Percentiles rank a stretch among this genome's conserved stretches.
phyloP scores from a whole-genome alignment of 2,113 vertebrate genomes.

The Alligator mississippiensis region DNA sequence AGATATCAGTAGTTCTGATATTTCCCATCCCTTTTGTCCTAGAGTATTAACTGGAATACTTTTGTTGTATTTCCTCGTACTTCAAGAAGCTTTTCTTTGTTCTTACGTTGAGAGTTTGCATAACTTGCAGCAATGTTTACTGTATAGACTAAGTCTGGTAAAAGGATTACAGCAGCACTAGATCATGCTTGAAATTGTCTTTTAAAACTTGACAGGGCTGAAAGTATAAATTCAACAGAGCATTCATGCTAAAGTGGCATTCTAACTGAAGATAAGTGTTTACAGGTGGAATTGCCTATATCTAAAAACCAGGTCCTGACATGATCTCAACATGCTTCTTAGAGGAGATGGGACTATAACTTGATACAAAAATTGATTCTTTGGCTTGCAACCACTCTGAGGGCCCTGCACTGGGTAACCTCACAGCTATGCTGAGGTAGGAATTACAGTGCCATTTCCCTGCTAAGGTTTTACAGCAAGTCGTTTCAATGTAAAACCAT shows the following conservation, averaged over 20 bases:
- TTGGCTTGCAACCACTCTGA: background rate
- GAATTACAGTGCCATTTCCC: background rate
- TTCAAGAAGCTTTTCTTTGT: background rate
- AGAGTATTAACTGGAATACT: background rate
- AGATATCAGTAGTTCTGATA: background rate
- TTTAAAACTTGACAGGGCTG: constrained; percentile 1
- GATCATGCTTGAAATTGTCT: background rate
- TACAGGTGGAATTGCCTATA: background rate
- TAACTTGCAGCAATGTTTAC: background rate
- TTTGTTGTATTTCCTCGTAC: background rate
- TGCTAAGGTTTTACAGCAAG: background rate
- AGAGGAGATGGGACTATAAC: background rate
- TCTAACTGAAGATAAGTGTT: background rate
- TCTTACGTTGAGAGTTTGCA: background rate
- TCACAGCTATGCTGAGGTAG: background rate
- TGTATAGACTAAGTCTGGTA: background rate
- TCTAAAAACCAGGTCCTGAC: background rate
- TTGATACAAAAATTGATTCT: background rate
- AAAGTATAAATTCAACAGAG: background rate
- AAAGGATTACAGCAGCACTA: background rate
- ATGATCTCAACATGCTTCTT: background rate
- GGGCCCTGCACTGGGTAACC: background rate
- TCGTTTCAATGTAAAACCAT: background rate
- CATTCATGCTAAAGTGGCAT: background rate
- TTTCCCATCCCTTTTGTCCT: background rate